These are phyloP conservation scores for Apis florea DNA, from an alignment of 1,140 invertebrate genomes.

Conservation along the genomic window DNA sequence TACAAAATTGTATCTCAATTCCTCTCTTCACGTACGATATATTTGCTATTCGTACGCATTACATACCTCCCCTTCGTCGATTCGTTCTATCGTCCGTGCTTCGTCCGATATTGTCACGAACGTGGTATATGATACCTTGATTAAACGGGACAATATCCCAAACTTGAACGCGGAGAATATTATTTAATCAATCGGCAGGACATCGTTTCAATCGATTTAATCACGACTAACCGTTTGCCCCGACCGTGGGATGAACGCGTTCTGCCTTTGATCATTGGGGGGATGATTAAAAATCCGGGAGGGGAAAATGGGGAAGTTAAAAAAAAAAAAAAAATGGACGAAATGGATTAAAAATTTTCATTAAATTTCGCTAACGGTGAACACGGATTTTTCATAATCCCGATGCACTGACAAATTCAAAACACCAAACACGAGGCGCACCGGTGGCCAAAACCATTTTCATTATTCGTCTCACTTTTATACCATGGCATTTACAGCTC, in stretches of 20 bases:
- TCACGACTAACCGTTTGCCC: too few species aligned
- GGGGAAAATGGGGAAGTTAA: too few species aligned
- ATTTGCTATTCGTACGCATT: neutral
- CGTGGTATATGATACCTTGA: neutral
- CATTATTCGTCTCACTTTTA: conserved; percentile 35
- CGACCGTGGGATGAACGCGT: neutral
- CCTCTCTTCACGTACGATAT: neutral
- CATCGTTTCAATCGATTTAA: neutral
- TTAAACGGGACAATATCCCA: neutral
- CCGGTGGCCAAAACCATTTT: conserved; percentile 31
- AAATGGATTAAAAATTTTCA: conserved; percentile 22
- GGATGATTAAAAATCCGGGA: neutral
- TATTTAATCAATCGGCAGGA: neutral
- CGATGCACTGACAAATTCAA: neutral
- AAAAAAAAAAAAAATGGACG: neutral
- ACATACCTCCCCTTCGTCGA: neutral
- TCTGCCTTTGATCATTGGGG: too few species aligned
- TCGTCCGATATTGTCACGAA: too few species aligned
- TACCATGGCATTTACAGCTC: conserved; percentile 9
- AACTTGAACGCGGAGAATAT: neutral
- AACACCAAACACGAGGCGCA: neutral
- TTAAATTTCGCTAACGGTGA: conserved; percentile 7
- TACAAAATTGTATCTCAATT: conserved; percentile 11
- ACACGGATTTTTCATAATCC: conserved; percentile 12
- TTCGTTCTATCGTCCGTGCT: neutral